These are phyloP conservation scores for Orthonyx spaldingii DNA, from an alignment of 2,113 vertebrate species.

Conservation along the genomic window DNA sequence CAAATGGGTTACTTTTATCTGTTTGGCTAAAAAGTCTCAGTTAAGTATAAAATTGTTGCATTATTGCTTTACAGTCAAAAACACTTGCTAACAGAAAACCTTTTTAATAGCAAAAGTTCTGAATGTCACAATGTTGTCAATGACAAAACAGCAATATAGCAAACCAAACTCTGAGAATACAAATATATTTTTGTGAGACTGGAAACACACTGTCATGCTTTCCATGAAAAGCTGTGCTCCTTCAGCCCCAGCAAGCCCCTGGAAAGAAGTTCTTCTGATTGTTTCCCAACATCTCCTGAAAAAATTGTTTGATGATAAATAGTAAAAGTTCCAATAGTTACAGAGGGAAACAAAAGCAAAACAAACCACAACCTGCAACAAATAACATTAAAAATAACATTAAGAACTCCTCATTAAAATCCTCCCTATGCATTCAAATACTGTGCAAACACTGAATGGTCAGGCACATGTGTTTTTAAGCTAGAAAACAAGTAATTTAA, in stretches of 20 bases:
- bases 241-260: neutral
- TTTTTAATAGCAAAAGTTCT: neutral
- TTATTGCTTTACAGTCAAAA: neutral
- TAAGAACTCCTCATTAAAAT: neutral
- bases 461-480: rapidly evolving
- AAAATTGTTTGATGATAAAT: neutral
- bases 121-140: neutral
- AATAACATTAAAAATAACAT: neutral
- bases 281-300: neutral
- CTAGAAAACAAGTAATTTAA: neutral
- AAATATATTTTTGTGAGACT: neutral
- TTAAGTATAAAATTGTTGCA: neutral
- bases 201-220: neutral
- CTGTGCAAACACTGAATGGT: neutral
- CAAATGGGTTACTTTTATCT: neutral
- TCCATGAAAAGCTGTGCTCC: neutral
- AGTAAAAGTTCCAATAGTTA: neutral
- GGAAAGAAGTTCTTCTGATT: neutral
- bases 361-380: neutral
- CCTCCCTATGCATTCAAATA: neutral
- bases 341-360: neutral
- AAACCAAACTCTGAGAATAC: neutral
- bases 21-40: neutral
- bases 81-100: neutral
- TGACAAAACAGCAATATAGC: neutral